Evolutionary conservation across 2,797 vertebrate genomes (phyloP), one percentile per base, ranked within the genome.

Genomic region (Hirundo rustica): DNA sequence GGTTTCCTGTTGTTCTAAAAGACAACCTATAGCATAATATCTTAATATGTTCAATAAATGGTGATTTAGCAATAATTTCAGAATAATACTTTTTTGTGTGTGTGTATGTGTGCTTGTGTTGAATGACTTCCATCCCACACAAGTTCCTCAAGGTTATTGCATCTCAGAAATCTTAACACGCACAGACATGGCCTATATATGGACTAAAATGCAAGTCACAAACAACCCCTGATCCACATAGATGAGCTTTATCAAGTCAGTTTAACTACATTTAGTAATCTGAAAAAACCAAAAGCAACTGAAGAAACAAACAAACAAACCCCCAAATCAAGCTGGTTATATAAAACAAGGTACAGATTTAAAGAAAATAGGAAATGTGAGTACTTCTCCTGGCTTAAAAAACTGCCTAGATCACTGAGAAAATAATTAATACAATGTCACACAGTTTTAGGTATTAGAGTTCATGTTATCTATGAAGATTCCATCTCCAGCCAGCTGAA

Each of bases 221-320:
- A 12, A 45, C 5, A 48, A 7, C 10, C 13, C 15, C 14, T 40
- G 20, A 55, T 67, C 11, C 16, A 45, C 22, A 20, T 0, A 48
- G 47, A 21, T 44, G 17, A 62, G 5, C 68, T 84, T 72, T 53
- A 65, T 42, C 10, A 67, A 54, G 11, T 29, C 40, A 58, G 10
- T 40, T 25, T 54, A 55, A 34, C 34, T 72, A 32, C 2, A 23
- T 22, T 26, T 34, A 47, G 14, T 47, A 54, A 23, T 30, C 30
- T n/a, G 27, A 9, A 3, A 47, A 47, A 77, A 14, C 5, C 2
- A 6, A 12, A 34, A 19, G 1, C 9, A 60, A 29, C 4, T 7
- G 20, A 66, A 26, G 32, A 32, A 45, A 26, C 9, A 29, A 60
- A 40, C 18, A 47, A 36, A 13, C 22, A 0, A 34, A 34, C 1